Evolutionary conservation across 2,113 vertebrate genomes (phyloP), one percentile per base, ranked within the genome.

Genomic region (Nothocercus nigrocapillus): DNA sequence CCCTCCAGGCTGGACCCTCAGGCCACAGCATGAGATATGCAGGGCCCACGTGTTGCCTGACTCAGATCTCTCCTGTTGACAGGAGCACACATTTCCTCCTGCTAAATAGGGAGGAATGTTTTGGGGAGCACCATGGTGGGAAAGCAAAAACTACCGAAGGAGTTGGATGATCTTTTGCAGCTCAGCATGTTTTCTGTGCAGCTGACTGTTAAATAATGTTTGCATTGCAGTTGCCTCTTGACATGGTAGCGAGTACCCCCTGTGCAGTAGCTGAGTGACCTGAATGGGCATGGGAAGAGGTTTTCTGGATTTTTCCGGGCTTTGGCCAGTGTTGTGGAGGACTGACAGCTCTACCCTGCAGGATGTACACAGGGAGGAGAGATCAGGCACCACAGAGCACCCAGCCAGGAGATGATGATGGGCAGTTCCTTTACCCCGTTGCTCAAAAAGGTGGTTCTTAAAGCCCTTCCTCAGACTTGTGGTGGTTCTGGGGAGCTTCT

Each of bases 81-180:
- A 11, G 0, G 3, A 59, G 28, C 9, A 5, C 58, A 16, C 6
- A 1, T 14, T 82, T 87, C 12, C 63, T 1, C 1, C 21, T 56
- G 24, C 53, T 82, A 36, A 58, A 64, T 7, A 2, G 6, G 45
- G 16, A 45, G 62, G 27, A 38, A 19, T 16, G 51, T 36, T 59
- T 30, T 85, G 32, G 36, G 45, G 38, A 89, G 6, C 38, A n/a
- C 12, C 9, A 7, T 11, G 27, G 10, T 64, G 25, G 59, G 77
- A 73, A 85, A 61, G 30, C 2, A 18, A 40, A 8, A 56, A 13
- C 20, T 21, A 30, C 9, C 61, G 27, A 38, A 56, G 40, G 32
- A 53, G 58, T 25, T 12, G 21, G 59, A 16, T 63, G 59, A 24
- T 70, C 30, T 56, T 45, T 38, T 53, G 2, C 51, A 66, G 61